These are phyloP conservation scores for Garra rufa DNA, from an alignment of 2,113 vertebrate genomes.

Conservation along the genomic window DNA sequence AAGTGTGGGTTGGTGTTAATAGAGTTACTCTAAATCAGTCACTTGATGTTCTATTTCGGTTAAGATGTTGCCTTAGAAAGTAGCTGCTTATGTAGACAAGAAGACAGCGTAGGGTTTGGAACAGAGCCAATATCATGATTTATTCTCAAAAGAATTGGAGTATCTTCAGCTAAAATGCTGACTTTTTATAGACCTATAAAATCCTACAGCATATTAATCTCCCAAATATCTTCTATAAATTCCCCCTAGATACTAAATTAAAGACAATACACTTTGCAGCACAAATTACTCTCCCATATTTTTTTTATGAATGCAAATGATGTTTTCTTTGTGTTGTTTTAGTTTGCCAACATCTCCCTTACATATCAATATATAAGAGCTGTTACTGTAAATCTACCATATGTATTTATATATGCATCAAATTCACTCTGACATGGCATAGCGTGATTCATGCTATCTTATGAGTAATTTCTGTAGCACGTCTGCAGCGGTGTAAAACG, in stretches of 20 bases:
- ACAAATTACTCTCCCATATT: neutral
- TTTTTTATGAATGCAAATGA: neutral
- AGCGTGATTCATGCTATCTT: neutral
- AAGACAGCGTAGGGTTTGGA: neutral
- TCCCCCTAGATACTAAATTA: neutral
- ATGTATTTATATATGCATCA: neutral
- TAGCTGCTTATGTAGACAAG: neutral
- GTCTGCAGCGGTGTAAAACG: neutral
- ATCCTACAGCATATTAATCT: constrained; percentile 9
- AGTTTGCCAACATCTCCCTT: neutral
- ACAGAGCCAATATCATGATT: neutral
- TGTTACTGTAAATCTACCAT: neutral
- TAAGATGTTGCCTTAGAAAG: neutral
- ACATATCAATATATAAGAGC: neutral
- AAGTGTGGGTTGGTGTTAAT: neutral
- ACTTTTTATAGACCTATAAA: constrained; percentile 6
- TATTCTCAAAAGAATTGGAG: neutral
- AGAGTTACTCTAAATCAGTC: neutral
- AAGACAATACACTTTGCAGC: neutral
- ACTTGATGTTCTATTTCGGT: neutral
- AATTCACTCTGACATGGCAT: neutral
- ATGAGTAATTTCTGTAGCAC: neutral
- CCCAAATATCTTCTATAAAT: neutral
- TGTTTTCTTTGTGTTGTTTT: constrained; percentile 8
- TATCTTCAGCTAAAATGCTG: constrained; percentile 14